A percentile compares a stretch with the other conserved stretches of the same genome.
phyloP scores from a whole-genome alignment of 1,140 invertebrate species.

The Helicoverpa armigera region DNA sequence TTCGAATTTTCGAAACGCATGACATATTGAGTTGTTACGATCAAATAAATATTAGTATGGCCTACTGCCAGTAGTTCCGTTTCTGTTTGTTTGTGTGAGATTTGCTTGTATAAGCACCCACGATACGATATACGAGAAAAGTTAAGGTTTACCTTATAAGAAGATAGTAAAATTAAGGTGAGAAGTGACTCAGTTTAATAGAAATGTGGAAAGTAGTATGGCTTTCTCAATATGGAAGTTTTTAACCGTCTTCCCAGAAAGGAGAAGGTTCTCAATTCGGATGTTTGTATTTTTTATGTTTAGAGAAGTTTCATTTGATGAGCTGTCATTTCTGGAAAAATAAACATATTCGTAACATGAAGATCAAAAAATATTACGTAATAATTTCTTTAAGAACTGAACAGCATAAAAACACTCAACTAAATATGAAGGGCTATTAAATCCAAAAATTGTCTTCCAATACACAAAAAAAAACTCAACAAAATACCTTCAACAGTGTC shows the following conservation, averaged over 20 bases:
- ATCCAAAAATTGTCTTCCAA: not conserved
- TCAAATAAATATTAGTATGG: conserved; percentile 13
- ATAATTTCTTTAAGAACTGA: not conserved
- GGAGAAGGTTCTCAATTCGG: too few relatives aligned
- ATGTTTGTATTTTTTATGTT: too few relatives aligned
- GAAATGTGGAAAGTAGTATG: too few relatives aligned
- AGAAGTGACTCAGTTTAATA: too few relatives aligned
- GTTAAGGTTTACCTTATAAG: not conserved
- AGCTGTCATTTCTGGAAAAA: not conserved
- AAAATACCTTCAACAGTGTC: too few relatives aligned
- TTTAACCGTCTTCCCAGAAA: too few relatives aligned
- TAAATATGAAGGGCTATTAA: not conserved
- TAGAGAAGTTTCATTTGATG: too few relatives aligned
- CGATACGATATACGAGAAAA: not conserved
- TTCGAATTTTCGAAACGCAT: not conserved
- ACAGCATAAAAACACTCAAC: not conserved
- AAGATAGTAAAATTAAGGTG: too few relatives aligned
- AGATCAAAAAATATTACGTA: not conserved
- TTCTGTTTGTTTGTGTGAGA: not conserved
- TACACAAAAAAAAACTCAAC: not conserved
- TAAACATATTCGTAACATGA: not conserved
- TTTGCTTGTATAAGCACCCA: conserved; percentile 10
- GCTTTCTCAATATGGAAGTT: too few relatives aligned
- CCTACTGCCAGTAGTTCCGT: not conserved
- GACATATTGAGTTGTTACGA: not conserved